Percentiles rank a stretch among this genome's conserved stretches.
These are phyloP conservation scores for Cryptocephalus moraei DNA, from an alignment of 2,888 invertebrate species.

Conservation along the genomic window DNA sequence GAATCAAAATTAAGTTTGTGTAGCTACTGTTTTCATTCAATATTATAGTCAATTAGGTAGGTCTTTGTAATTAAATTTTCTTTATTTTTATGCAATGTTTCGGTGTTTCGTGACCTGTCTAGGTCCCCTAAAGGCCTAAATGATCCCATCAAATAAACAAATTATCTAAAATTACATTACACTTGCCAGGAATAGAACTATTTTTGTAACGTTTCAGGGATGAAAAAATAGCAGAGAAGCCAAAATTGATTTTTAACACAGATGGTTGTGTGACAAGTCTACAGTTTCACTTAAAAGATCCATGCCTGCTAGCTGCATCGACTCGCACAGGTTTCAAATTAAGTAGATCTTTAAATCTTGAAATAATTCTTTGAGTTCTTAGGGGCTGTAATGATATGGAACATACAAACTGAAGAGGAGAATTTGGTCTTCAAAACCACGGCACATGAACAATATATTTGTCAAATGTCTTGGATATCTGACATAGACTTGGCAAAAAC, in stretches of 20 bases:
- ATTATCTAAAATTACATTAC: no score
- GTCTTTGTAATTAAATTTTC: no score
- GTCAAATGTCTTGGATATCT: constrained; percentile 31
- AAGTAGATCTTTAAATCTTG: background rate
- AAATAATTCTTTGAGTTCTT: constrained; percentile 7
- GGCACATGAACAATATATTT: constrained; percentile 31
- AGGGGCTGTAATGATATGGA: constrained; percentile 24
- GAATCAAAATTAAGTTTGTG: no score
- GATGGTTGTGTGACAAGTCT: constrained; percentile 39
- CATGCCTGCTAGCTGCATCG: constrained; percentile 41
- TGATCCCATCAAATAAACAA: no score
- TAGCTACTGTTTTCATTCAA: no score
- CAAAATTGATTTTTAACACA: constrained; percentile 26
- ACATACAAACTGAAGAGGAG: constrained; percentile 28
- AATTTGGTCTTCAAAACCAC: constrained; percentile 20
- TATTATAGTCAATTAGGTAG: no score
- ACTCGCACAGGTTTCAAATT: constrained; percentile 29
- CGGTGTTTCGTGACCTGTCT: no score
- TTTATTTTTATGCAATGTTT: no score
- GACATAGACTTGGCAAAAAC: constrained; percentile 26
- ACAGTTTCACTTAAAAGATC: constrained; percentile 40
- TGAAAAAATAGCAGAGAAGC: constrained; percentile 25
- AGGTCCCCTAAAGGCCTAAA: no score
- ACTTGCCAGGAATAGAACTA: no score
- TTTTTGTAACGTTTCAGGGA: no score